Percentiles rank a stretch among this genome's conserved stretches.
These are phyloP conservation scores for Cydia splendana DNA, from an alignment of 1,140 invertebrate genomes.

Conservation along the genomic window DNA sequence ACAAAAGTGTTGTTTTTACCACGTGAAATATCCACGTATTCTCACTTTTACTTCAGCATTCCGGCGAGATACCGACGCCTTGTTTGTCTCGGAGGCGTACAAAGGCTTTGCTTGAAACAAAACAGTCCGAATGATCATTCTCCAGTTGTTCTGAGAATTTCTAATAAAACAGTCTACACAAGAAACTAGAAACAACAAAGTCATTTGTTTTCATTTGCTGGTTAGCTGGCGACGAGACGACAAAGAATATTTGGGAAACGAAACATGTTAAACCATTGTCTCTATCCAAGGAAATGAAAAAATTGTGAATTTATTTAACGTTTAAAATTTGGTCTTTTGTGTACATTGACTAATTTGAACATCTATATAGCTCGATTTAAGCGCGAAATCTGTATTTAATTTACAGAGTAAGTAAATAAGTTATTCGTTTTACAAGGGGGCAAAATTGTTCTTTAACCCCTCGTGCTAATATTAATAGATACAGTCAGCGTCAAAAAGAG, in stretches of 20 bases:
- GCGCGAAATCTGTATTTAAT: no score
- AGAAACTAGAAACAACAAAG: slow-evolving; percentile 14
- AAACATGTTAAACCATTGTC: not conserved
- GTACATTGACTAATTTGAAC: not conserved
- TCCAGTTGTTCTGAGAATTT: not conserved
- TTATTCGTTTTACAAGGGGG: no score
- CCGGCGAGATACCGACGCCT: slow-evolving; percentile 6
- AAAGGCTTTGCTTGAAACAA: slow-evolving; percentile 26
- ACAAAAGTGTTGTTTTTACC: slow-evolving; percentile 2
- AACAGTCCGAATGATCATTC: slow-evolving; percentile 22
- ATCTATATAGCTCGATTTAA: not conserved
- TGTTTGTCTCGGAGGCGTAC: slow-evolving; percentile 9
- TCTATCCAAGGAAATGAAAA: no score
- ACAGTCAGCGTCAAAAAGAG: no score
- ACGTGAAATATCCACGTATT: slow-evolving; percentile 2
- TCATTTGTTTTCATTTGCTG: not conserved
- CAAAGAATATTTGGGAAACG: not conserved
- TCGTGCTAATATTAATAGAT: no score
- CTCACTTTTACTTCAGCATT: not conserved
- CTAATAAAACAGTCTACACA: slow-evolving; percentile 3
- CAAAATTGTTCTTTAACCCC: no score
- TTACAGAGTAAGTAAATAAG: no score
- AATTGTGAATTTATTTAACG: no score
- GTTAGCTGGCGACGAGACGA: not conserved
- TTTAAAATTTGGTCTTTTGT: no score